Conservation (phyloP, 2,888 invertebrate species). For the Chirona hameri region DNA sequence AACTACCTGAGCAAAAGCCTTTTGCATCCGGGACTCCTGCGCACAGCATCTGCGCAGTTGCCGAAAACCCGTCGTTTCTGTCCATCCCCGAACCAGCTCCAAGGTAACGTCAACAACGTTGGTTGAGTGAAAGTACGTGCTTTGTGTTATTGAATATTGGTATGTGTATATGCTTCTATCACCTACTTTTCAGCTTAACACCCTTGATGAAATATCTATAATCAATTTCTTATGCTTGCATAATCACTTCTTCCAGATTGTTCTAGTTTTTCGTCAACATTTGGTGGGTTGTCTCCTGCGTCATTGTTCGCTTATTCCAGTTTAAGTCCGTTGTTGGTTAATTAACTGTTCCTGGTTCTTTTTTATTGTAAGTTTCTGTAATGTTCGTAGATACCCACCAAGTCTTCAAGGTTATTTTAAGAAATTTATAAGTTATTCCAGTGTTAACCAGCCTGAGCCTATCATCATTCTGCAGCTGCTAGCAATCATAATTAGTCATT, state of each 20-base stretch:
- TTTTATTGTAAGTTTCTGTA: background rate
- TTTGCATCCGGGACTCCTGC: slow-evolving; percentile 23
- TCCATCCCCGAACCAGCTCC: background rate
- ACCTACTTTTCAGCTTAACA: too few species aligned
- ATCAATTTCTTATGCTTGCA: too few species aligned
- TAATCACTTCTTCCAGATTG: background rate
- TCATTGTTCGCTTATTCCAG: background rate
- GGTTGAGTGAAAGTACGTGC: background rate
- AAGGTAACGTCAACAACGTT: slow-evolving; percentile 23
- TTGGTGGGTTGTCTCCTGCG: background rate
- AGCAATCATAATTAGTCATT: too few species aligned
- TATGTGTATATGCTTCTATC: too few species aligned
- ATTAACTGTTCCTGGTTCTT: background rate
- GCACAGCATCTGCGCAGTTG: background rate
- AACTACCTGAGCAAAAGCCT: too few species aligned
- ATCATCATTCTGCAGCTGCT: too few species aligned
- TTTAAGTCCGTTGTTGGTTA: background rate
- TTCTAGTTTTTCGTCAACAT: background rate
- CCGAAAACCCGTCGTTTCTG: background rate
- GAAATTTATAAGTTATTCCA: too few species aligned
- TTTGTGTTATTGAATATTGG: background rate
- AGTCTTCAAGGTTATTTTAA: too few species aligned
- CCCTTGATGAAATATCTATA: too few species aligned
- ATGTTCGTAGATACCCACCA: too few species aligned
- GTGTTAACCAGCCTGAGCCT: too few species aligned